A percentile compares a stretch with the other conserved stretches of the same genome.
Conservation (phyloP, 2,888 invertebrate genomes). For the Tetragonula carbonaria region DNA sequence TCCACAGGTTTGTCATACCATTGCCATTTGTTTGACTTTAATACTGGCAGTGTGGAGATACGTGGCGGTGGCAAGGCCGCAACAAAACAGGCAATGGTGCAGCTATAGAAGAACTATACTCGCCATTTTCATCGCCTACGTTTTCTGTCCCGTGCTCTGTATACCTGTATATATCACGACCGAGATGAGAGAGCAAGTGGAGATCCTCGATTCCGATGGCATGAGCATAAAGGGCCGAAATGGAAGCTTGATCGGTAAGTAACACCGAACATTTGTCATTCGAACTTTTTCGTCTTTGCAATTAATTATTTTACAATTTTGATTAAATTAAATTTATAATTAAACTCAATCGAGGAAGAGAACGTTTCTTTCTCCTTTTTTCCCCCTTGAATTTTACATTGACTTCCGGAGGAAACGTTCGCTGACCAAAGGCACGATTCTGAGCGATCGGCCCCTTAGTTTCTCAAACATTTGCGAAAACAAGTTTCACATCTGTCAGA, state of each 20-base stretch:
- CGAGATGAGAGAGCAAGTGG: conserved; percentile 86
- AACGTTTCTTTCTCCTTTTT: no score
- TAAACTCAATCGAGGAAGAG: no score
- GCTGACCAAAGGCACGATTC: no score
- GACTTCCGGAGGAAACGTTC: no score
- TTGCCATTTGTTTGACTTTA: conserved; percentile 96
- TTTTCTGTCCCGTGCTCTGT: conserved; percentile 93
- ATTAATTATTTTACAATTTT: no score
- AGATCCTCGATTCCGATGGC: conserved; percentile 82
- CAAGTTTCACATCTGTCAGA: no score
- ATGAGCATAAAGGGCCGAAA: conserved; percentile 42
- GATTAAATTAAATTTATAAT: no score
- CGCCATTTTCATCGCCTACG: conserved; percentile 88
- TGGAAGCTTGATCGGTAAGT: conserved; percentile 31
- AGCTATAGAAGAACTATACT: conserved; percentile 90
- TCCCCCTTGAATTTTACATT: no score
- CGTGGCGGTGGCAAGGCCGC: conserved; percentile 93
- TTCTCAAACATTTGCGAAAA: no score
- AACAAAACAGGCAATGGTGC: conserved; percentile 92
- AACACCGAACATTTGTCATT: neutral
- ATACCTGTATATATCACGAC: conserved; percentile 93
- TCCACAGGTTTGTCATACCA: conserved; percentile 94
- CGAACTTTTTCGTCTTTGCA: no score
- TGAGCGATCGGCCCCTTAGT: no score
- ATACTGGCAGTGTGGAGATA: conserved; percentile 97